Evolutionary conservation across 2,113 vertebrate genomes (phyloP), one percentile per base, ranked within the genome.

Genomic region (Lasiurus borealis): DNA sequence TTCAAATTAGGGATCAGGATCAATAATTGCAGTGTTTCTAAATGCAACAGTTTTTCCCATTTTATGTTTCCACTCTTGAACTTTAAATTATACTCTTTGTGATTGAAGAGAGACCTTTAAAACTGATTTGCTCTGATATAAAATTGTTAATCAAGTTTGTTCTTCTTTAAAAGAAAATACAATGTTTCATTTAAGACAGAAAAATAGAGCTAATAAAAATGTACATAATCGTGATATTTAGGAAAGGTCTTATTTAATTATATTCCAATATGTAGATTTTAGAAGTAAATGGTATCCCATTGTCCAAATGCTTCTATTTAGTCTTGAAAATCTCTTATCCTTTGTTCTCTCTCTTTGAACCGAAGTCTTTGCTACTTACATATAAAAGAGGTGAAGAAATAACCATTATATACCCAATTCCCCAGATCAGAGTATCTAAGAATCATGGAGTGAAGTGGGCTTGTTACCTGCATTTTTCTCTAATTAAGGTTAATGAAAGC

Each of bases 21-120:
- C 85, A 73, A 89, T 75, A 97, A 94, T 80, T 96, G 66, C 21
- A 97, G 40, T 94, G 50, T 1, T 95, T 95, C 95, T 95, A 85
- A 98, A 94, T 90, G 85, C 40, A 94, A 88, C 57, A 48, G 14
- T 87, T 97, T 95, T 95, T 78, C 89, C 93, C 64, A 88, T 95
- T 95, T 91, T 93, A 62, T 85, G 96, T 97, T 98, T 97, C 96
- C 27, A 91, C 85, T 97, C 97, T 88, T 90, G 85, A 97, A 96
- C 94, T 73, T 92, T 75, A 96, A 96, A 97, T 97, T 96, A 97
- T 48, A 83, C 0, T 34, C 83, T 89, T 77, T 71, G 50, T 94
- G 95, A 91, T 86, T 96, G 86, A 88, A 88, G 86, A 88, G 48
- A 97, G 97, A 97, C 95, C 96, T 98, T 97, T 97, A 97, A 93